Evolutionary conservation across 2,797 vertebrate species (phyloP).

Genomic region (Rousettus madagascariensis): DNA sequence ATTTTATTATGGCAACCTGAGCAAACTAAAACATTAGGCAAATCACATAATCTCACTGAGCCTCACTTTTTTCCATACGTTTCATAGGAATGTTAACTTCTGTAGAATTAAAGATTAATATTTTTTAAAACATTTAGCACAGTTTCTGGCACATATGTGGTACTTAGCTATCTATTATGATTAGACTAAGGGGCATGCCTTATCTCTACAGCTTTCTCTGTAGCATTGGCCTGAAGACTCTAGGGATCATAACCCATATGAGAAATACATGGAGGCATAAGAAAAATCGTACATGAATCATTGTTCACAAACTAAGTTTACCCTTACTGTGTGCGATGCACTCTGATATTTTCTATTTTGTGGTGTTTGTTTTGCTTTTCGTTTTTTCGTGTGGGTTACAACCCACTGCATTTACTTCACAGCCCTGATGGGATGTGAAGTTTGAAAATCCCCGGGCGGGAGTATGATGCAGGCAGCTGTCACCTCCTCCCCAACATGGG

Average conservation of each 20-base stretch:
- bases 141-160: not conserved
- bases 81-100: not conserved
- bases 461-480: rapidly evolving
- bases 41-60: not conserved
- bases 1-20: not conserved
- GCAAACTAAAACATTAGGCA: not conserved
- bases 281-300: not conserved
- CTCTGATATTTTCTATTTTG: not conserved
- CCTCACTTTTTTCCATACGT: not conserved
- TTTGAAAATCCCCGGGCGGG: not conserved
- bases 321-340: not conserved
- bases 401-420: not conserved
- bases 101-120: not conserved
- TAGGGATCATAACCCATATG: not conserved
- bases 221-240: not conserved
- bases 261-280: not conserved
- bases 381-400: not conserved
- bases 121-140: not conserved
- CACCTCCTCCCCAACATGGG: not conserved
- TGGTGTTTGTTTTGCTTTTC: not conserved
- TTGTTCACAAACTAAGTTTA: not conserved
- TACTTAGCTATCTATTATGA: not conserved
- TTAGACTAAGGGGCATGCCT: not conserved
- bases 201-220: not conserved
- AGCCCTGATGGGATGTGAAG: not conserved